These are phyloP conservation scores for Lampropteryx suffumata DNA, from an alignment of 2,888 invertebrate species.

Conservation along the genomic window DNA sequence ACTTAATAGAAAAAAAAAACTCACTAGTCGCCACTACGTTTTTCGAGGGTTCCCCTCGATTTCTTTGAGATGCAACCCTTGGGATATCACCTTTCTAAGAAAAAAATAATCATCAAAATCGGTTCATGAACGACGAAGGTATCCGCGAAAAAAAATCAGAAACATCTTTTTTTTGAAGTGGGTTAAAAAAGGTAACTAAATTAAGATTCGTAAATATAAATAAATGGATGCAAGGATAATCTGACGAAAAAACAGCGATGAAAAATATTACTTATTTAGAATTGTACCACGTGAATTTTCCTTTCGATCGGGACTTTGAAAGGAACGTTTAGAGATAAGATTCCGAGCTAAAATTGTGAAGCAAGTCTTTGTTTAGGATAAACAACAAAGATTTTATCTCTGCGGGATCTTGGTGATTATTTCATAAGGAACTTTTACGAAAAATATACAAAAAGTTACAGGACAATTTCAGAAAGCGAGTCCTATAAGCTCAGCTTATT, in stretches of 20 bases:
- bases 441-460: slow-evolving; percentile 48
- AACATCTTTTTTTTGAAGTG: too few relatives aligned
- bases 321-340: slow-evolving; percentile 44
- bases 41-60: too few relatives aligned
- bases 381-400: slow-evolving; percentile 59
- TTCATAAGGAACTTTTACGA: slow-evolving; percentile 48
- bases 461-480: slow-evolving; percentile 30
- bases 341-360: slow-evolving; percentile 46
- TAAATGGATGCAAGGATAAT: too few relatives aligned
- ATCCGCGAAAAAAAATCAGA: too few relatives aligned
- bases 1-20: too few relatives aligned
- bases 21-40: too few relatives aligned
- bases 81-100: too few relatives aligned
- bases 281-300: slow-evolving; percentile 12
- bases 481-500: slow-evolving; percentile 34
- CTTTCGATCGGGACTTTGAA: slow-evolving; percentile 39
- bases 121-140: too few relatives aligned
- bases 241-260: neutral
- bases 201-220: too few relatives aligned
- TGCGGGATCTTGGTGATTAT: slow-evolving; percentile 50
- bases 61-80: too few relatives aligned
- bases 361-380: slow-evolving; percentile 52
- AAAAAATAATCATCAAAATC: too few relatives aligned
- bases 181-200: too few relatives aligned
- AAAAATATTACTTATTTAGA: neutral